Evolutionary conservation across 2,113 vertebrate genomes (phyloP), one percentile per base, ranked within the genome.

Genomic region (Gracilinanus agilis): DNA sequence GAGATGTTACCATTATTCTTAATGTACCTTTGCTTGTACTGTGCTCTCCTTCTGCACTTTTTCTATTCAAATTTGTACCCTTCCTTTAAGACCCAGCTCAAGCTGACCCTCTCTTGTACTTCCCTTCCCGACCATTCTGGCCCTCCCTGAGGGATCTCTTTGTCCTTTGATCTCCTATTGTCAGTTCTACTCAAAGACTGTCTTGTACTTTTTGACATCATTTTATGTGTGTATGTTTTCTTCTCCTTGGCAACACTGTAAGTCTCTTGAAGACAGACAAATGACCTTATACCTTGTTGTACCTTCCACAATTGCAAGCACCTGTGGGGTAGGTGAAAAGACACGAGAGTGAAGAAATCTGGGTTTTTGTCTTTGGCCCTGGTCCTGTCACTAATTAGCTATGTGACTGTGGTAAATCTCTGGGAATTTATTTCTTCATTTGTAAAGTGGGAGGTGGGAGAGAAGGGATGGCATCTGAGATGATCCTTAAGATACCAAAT

Each of bases 281-380:
- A 83, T 83, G n/a, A 83, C 67, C 34, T 83, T 91, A n/a, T 92
- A 9, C 61, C 61, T 75, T 90, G 53, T 24, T 92, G 19, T 89
- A 93, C 49, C 23, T 49, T 0, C n/a, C 29, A 44, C 2, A 44
- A 54, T 54, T 53, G 11, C 27, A 55, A 88, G 24, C 7, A 61
- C 12, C 44, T 8, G 0, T 25, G 25, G 75, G 1, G 0, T 0
- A 0, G 0, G 8, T 5, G 44, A 44, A 21, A 27, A 0, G 16
- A 25, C 2, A 1, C 9, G 0, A 0, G 34, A 53, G 34, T 75
- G 27, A 49, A 25, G 29, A 88, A 10, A 25, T 23, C 44, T 90
- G 44, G 61, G 27, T 27, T 44, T 90, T 24, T 24, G 44, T 16
- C 29, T 23, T 9, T 83, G 67, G 19, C 8, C 7, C 19, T 83